Percentiles rank a stretch among this genome's conserved stretches.
Evolutionary conservation across 2,113 vertebrate genomes (phyloP).

Genomic region (Xyrauchen texanus): DNA sequence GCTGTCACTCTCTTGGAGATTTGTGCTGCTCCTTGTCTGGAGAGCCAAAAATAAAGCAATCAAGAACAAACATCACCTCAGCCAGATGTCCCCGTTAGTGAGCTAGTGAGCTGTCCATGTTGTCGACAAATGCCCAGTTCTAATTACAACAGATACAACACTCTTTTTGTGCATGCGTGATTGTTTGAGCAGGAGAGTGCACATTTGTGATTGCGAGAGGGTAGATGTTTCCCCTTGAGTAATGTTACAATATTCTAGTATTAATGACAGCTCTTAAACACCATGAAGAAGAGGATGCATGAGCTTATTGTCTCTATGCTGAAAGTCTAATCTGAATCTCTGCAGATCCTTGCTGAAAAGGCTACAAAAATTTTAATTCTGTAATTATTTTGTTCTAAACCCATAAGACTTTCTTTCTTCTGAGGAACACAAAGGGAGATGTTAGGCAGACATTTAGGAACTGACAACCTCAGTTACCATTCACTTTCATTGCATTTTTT

Average conservation of each 20-base stretch:
- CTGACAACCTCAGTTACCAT: too few species aligned
- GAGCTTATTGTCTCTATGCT: not conserved
- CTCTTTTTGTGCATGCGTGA: constrained; percentile 2
- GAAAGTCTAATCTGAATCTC: constrained; percentile 7
- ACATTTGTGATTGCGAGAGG: not conserved
- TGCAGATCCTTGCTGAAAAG: not conserved
- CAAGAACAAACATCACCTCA: constrained; percentile 43
- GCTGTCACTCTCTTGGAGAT: constrained; percentile 23
- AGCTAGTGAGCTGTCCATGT: constrained; percentile 25
- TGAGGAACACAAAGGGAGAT: too few species aligned
- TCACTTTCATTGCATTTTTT: too few species aligned
- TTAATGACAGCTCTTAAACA: constrained; percentile 26
- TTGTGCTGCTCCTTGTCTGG: constrained; percentile 28
- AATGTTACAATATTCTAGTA: constrained; percentile 1
- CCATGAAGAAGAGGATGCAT: not conserved
- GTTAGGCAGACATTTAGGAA: too few species aligned
- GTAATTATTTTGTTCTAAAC: too few species aligned
- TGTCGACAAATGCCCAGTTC: constrained; percentile 17
- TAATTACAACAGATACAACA: constrained; percentile 42
- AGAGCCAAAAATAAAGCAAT: constrained; percentile 51
- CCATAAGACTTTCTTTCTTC: too few species aligned
- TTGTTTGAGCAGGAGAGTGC: constrained; percentile 18
- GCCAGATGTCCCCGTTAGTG: constrained; percentile 53
- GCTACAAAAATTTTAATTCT: too few species aligned
- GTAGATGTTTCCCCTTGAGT: constrained; percentile 19